Base-by-base conservation (phyloP, 2,113 vertebrate species). In the Psophia crepitans region DNA sequence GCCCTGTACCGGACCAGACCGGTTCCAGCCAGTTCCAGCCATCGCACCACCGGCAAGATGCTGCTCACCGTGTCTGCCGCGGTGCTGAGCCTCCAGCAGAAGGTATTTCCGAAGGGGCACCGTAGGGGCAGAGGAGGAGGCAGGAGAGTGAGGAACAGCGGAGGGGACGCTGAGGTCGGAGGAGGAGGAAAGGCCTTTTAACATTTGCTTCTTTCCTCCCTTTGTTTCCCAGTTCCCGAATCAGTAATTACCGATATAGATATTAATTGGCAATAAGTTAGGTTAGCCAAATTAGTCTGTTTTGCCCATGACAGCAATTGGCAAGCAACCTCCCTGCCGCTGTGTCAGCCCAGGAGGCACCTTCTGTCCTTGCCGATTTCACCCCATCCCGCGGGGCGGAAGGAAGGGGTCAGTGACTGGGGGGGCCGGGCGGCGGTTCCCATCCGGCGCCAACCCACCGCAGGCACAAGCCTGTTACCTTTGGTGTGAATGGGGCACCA, bases 31-130 rank as follows among this genome's bases (percentile, higher is more conserved):
- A 15, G 43, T 43, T 43, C 43, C 43, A 43, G 43, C 43, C n/a
- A n/a, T n/a, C n/a, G n/a, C n/a, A n/a, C n/a, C n/a, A n/a, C n/a
- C n/a, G n/a, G n/a, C n/a, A n/a, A n/a, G 39, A 15, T 22, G 18
- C 5, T 24, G 30, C 13, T 12, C 19, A 19, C 23, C 22, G 1
- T 3, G 1, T 6, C 2, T 0, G 32, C 20, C 26, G 0, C 4
- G 12, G 8, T 32, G n/a, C n/a, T 49, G 39, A 0, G 1, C 18
- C 51, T 46, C 20, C 17, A 15, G 10, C 1, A 33, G 12, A 21
- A 37, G n/a, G 21, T 14, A 33, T 6, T 22, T 22, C 5, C 21
- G 53, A 44, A 46, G 39, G 7, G 16, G 43, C 24, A 66, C 8
- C 2, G 1, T 5, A 17, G 0, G 11, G 18, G 23, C 21, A 58